A percentile compares a stretch with the other conserved stretches of the same genome.
Conservation (phyloP, 1,140 invertebrate species). For the Heliothis virescens region DNA sequence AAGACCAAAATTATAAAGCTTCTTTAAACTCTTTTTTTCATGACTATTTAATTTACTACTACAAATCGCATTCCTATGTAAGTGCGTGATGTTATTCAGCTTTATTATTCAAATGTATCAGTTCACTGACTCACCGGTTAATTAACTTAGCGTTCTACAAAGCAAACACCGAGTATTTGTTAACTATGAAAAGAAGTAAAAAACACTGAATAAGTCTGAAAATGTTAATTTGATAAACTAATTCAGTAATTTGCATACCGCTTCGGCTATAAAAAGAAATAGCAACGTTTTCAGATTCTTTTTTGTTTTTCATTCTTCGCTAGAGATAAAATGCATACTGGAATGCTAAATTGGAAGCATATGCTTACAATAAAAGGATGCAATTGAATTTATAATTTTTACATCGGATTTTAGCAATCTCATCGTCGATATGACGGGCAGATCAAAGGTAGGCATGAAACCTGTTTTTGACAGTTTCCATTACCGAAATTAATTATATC, state of each 20-base stretch:
- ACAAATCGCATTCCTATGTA: too few species aligned
- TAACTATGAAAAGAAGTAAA: conserved; percentile 2
- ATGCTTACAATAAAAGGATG: background rate
- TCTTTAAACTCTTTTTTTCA: too few species aligned
- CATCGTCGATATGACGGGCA: background rate
- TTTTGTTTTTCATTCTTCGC: background rate
- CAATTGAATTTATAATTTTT: too few species aligned
- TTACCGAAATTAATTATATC: conserved; percentile 27
- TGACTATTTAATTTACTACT: too few species aligned
- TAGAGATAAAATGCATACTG: background rate
- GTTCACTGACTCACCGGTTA: background rate
- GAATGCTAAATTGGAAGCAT: background rate
- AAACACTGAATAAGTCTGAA: conserved; percentile 6
- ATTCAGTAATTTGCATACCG: conserved; percentile 25
- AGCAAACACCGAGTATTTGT: conserved; percentile 3
- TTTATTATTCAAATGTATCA: conserved; percentile 6
- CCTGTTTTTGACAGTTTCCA: conserved; percentile 11
- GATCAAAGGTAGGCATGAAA: background rate
- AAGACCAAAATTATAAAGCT: too few species aligned
- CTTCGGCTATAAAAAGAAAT: conserved; percentile 25
- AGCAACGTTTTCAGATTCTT: background rate
- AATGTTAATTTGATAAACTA: conserved; percentile 24
- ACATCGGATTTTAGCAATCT: too few species aligned
- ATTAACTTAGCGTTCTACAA: conserved; percentile 1
- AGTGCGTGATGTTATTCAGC: background rate